Evolutionary conservation across 1,140 invertebrate genomes (phyloP).

Genomic region (Drosophila bifasciata): DNA sequence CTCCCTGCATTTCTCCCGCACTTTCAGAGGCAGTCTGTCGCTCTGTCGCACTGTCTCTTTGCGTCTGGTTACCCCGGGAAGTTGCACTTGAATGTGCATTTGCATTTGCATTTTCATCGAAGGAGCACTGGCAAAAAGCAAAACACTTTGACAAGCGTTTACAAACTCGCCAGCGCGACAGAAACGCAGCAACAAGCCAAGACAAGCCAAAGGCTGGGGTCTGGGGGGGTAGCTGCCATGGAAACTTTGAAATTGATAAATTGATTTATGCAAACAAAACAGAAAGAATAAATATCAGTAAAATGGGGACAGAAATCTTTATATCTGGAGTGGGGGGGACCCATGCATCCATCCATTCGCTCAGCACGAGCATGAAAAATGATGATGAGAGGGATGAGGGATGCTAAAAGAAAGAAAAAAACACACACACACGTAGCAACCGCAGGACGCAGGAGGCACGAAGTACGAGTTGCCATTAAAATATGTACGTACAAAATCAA

Average conservation of each 20-base stretch:
- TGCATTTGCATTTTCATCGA: constrained; percentile 39
- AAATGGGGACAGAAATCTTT: constrained; percentile 1
- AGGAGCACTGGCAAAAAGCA: constrained; percentile 57
- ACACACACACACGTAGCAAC: constrained; percentile 11
- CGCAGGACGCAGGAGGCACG: background rate
- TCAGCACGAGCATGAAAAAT: constrained; percentile 60
- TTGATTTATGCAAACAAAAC: constrained; percentile 75
- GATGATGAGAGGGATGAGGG: constrained; percentile 35
- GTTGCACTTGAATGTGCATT: constrained; percentile 70
- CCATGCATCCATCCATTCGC: too few species aligned
- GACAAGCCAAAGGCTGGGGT: constrained; percentile 26
- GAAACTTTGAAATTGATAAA: constrained; percentile 81
- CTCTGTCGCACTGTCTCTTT: constrained; percentile 38
- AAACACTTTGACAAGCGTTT: constrained; percentile 81
- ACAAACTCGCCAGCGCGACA: constrained; percentile 68
- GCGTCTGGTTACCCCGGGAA: constrained; percentile 67
- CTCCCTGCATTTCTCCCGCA: constrained; percentile 17
- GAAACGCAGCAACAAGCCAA: constrained; percentile 41
- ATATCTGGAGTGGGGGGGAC: background rate
- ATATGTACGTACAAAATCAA: constrained; percentile 45
- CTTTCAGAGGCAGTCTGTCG: background rate
- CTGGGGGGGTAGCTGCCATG: constrained; percentile 33
- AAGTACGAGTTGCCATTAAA: constrained; percentile 1
- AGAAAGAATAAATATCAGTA: constrained; percentile 21
- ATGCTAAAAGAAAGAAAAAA: constrained; percentile 14